Evolutionary conservation across 2,888 invertebrate species (phyloP), one percentile per base, ranked within the genome.

Genomic region (Corythucha ciliata): DNA sequence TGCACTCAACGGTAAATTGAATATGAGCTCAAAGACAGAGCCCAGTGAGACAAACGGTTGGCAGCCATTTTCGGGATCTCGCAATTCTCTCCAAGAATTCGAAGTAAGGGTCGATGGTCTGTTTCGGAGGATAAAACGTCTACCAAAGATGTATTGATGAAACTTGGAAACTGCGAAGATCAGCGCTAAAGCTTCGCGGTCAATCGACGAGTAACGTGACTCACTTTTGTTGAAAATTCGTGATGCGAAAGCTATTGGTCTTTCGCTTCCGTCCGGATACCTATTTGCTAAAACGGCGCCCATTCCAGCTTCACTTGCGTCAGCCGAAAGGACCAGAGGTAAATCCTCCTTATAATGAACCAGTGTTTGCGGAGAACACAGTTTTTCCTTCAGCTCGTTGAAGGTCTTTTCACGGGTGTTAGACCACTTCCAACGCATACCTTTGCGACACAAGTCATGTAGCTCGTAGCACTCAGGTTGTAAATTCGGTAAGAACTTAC

Each of bases 281-380:
- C 26, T 46, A 12, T 42, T 42, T 14, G 33, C 14, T 14, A 50
- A 33, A 6, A 22, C 50, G 25, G 44, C 44, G 24, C 50, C 50
- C 12, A 50, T 6, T 25, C 46, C 50, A 16, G 16, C 18, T 5
- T 34, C 34, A 12, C 34, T 34, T 7, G 34, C 34, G 12, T 34
- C 34, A 7, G 34, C 14, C 6, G 34, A 7, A 5, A 34, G 16
- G 6, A 34, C n/a, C 18, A 34, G 5, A 7, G 34, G 34, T 34
- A 34, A 12, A 16, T 34, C 12, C 14, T 14, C 16, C 7, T 34
- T 18, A 34, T 34, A 34, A 27, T 41, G 41, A 4, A n/a, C 24
- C 26, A 41, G 26, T 34, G 34, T 16, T 7, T 14, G 6, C n/a
- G 34, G 6, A 7, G 14, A 5, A 34, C 16, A 16, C 34, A 34